These are phyloP conservation scores for Globodera rostochiensis DNA, from an alignment of 1,140 invertebrate genomes.

Conservation along the genomic window DNA sequence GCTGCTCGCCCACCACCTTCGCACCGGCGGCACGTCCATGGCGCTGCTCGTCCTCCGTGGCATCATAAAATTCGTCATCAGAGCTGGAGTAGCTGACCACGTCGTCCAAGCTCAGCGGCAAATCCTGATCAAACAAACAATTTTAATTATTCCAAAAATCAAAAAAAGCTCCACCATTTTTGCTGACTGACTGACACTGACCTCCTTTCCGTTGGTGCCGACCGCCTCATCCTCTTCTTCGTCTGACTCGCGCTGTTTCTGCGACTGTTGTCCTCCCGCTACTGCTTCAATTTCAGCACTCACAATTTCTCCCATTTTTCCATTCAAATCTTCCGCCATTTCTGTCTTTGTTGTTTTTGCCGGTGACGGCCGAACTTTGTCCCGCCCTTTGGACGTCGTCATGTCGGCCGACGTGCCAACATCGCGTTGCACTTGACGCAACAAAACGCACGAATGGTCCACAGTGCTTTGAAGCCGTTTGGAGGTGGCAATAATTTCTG, in stretches of 20 bases:
- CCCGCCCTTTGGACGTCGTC: background rate
- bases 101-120: conserved; percentile 29
- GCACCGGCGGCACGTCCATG: background rate
- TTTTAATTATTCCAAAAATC: background rate
- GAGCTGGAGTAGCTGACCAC: conserved; percentile 56
- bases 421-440: conserved; percentile 51
- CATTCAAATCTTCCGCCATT: background rate
- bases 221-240: background rate
- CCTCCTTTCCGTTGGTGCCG: conserved; percentile 4
- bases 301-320: background rate
- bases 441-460: conserved; percentile 58
- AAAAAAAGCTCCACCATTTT: background rate
- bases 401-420: conserved; percentile 23
- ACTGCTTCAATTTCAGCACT: background rate
- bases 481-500: conserved; percentile 48
- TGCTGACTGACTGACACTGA: background rate
- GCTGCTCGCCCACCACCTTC: background rate
- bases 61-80: conserved; percentile 61
- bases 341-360: conserved; percentile 25
- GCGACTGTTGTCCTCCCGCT: background rate
- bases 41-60: conserved; percentile 21
- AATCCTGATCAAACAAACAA: conserved; percentile 15
- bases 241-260: background rate
- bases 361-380: conserved; percentile 20
- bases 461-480: conserved; percentile 57